Conservation (phyloP, 2,888 invertebrate species). For the Hirtodrosophila histrioides region DNA sequence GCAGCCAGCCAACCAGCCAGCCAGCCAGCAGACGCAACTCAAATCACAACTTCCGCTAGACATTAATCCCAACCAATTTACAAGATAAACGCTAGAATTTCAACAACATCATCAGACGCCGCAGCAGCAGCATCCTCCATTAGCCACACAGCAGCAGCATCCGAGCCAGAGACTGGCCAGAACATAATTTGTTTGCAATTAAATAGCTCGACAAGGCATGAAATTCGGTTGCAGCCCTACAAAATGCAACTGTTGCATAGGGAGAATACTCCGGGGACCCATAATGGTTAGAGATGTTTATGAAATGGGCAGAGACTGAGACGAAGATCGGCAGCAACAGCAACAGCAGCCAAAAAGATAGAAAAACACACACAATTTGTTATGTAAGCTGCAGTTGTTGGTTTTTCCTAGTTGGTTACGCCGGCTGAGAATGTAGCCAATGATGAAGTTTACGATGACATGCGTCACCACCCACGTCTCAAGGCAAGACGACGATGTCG, state of each 20-base stretch:
- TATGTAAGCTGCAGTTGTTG: slow-evolving; percentile 62
- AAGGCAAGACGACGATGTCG: slow-evolving; percentile 28
- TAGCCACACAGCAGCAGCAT: slow-evolving; percentile 55
- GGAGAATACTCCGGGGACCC: slow-evolving; percentile 59
- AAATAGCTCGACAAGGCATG: slow-evolving; percentile 80
- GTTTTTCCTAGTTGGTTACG: slow-evolving; percentile 36
- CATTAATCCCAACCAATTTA: slow-evolving; percentile 78
- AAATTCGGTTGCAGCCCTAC: slow-evolving; percentile 75
- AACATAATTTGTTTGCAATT: slow-evolving; percentile 80
- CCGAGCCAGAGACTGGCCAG: slow-evolving; percentile 52
- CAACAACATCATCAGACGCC: slow-evolving; percentile 74
- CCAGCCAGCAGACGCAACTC: slow-evolving; percentile 36
- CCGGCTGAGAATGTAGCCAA: slow-evolving; percentile 57
- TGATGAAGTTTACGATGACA: slow-evolving; percentile 83
- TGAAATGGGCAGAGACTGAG: slow-evolving; percentile 75
- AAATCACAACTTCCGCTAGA: slow-evolving; percentile 76
- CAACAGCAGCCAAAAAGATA: slow-evolving; percentile 12
- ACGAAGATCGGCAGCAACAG: slow-evolving; percentile 37
- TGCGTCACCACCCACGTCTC: slow-evolving; percentile 82
- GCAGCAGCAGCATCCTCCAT: slow-evolving; percentile 51
- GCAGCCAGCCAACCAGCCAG: slow-evolving; percentile 4
- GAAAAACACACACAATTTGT: slow-evolving; percentile 50
- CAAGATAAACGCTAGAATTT: slow-evolving; percentile 77
- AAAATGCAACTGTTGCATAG: slow-evolving; percentile 40
- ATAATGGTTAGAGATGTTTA: slow-evolving; percentile 64